Base-by-base conservation (phyloP, 2,113 vertebrate species). In the Callochromis pleurospilus region DNA sequence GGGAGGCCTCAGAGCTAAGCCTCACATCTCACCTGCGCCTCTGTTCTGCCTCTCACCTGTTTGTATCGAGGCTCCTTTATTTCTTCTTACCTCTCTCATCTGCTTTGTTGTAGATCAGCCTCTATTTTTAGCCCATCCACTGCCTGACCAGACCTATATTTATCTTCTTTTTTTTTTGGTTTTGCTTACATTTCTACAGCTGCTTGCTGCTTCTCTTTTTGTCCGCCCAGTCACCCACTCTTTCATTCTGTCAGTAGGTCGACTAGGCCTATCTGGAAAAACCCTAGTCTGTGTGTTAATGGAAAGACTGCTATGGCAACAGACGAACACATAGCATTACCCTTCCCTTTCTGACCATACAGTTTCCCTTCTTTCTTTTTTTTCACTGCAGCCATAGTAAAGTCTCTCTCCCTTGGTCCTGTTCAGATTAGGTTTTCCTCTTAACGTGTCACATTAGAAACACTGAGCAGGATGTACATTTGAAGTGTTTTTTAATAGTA, bases 241-340 rank as follows among this genome's bases (percentile, higher is more conserved):
- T 82, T 88, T 90, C 80, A 49, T 82, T 92, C 83, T 86, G 88
- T 91, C 85, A 83, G 89, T 80, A 89, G 84, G 81, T 87, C 88
- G 91, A 91, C 86, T 29, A 81, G 88, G 65, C 45, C 84, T 82
- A 87, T 83, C 88, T 92, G 94, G 93, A 91, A 94, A 94, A 94
- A 89, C 73, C 88, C 85, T 60, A 82, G 86, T 80, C 86, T 53
- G 90, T 96, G 94, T 96, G 84, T 94, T 91, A 89, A 95, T 95
- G 94, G 94, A 96, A 95, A 94, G 81, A 91, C 94, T 88, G 81
- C 94, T 89, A 92, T 94, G 90, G 95, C 82, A 94, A 96, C 95
- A 94, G 93, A 93, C 92, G 89, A 82, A 90, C 79, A 93, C 90
- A 91, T 14, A 90, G 81, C 83, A 79, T 49, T 80, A 45, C 81